phyloP scores from a whole-genome alignment of 2,113 vertebrate species.

The Caretta caretta region DNA sequence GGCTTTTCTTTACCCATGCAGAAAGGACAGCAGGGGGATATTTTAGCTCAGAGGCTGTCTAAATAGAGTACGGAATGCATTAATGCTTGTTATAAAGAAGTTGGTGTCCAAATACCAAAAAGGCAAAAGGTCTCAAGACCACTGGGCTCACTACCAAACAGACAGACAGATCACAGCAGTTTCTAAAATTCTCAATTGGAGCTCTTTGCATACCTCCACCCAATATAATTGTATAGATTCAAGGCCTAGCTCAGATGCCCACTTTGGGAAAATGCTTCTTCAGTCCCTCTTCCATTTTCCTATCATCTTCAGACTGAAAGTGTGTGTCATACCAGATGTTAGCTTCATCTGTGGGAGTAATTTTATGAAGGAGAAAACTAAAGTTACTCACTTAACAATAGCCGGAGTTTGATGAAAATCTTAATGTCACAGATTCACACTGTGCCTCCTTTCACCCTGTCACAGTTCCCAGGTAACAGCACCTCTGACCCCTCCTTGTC shows the following conservation, averaged over 20 bases:
- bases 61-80: neutral
- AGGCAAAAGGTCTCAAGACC: neutral
- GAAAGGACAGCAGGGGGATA: neutral
- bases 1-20: neutral
- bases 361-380: neutral
- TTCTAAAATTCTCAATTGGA: neutral
- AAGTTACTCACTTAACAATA: neutral
- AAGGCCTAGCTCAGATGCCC: neutral
- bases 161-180: neutral
- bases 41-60: neutral
- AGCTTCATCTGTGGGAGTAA: neutral
- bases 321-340: neutral
- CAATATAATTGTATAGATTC: neutral
- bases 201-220: neutral
- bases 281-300: neutral
- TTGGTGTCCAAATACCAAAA: neutral
- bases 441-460: neutral
- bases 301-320: neutral
- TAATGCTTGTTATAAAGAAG: neutral
- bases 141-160: neutral
- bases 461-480: neutral
- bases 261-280: neutral
- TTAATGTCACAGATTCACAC: neutral
- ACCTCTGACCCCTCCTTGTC: neutral
- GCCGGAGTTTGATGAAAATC: neutral